A percentile compares a stretch with the other conserved stretches of the same genome.
phyloP scores from a whole-genome alignment of 1,140 invertebrate genomes.

The Drosophila yakuba region DNA sequence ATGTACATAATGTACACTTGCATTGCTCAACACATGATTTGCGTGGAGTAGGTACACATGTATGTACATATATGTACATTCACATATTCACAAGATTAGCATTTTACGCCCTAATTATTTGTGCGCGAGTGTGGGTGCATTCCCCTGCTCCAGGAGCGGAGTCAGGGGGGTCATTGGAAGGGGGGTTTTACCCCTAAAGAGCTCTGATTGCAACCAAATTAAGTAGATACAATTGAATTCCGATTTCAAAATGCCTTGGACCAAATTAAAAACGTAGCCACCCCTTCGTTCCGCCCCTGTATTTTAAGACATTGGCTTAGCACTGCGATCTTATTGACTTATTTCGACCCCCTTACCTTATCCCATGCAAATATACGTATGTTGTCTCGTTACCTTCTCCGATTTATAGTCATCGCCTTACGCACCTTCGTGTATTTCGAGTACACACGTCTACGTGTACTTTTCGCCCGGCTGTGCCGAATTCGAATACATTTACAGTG shows the following conservation, averaged over 20 bases:
- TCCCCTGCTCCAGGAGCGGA: slow-evolving; percentile 4
- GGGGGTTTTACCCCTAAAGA: not conserved
- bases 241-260: no score
- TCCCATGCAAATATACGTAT: not conserved
- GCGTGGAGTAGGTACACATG: not conserved
- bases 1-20: slow-evolving; percentile 7
- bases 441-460: slow-evolving; percentile 11
- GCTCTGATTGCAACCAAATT: no score
- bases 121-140: not conserved
- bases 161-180: not conserved
- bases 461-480: not conserved
- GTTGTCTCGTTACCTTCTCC: not conserved
- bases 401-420: not conserved
- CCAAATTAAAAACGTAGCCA: not conserved
- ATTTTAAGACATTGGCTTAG: not conserved
- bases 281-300: not conserved
- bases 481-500: not conserved
- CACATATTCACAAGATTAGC: slow-evolving; percentile 9
- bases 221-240: no score
- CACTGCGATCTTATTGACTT: slow-evolving; percentile 4
- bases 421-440: not conserved
- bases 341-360: slow-evolving; percentile 3
- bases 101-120: slow-evolving; percentile 25
- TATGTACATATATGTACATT: not conserved
- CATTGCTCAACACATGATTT: slow-evolving; percentile 42